A percentile compares a stretch with the other conserved stretches of the same genome.
These are phyloP conservation scores for Unio pictorum DNA, from an alignment of 2,888 invertebrate species.

Conservation along the genomic window DNA sequence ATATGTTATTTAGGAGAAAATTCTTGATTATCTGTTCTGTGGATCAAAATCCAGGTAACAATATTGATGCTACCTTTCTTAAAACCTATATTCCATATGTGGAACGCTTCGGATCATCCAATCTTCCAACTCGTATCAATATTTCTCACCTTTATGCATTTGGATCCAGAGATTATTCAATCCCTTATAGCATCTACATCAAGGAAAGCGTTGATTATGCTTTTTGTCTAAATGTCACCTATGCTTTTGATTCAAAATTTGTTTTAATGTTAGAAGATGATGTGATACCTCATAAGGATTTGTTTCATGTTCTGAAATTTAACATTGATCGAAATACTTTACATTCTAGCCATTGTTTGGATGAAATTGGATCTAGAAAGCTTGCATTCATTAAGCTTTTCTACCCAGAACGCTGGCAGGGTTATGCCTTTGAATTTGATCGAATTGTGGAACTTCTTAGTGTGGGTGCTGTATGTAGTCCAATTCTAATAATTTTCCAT, in stretches of 20 bases:
- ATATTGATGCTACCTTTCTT: constrained; percentile 48
- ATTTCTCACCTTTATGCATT: constrained; percentile 8
- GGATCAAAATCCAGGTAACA: constrained; percentile 46
- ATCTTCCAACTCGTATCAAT: constrained; percentile 5
- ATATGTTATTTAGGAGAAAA: constrained; percentile 32
- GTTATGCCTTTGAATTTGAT: constrained; percentile 50
- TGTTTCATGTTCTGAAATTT: constrained; percentile 49
- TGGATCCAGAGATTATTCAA: constrained; percentile 8
- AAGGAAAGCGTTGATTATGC: constrained; percentile 67
- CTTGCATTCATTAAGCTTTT: constrained; percentile 63
- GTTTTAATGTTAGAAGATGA: constrained; percentile 67
- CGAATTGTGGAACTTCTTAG: constrained; percentile 57
- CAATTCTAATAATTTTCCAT: constrained; percentile 15
- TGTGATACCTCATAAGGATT: constrained; percentile 55
- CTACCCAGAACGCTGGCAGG: constrained; percentile 66
- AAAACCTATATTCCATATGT: constrained; percentile 40
- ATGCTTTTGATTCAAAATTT: constrained; percentile 43
- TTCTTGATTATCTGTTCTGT: constrained; percentile 62
- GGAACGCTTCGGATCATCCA: constrained; percentile 34
- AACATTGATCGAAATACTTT: constrained; percentile 15
- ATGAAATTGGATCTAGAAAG: constrained; percentile 1
- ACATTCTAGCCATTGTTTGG: constrained; percentile 9
- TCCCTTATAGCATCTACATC: constrained; percentile 12
- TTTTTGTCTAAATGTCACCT: constrained; percentile 59
- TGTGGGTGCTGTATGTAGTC: constrained; percentile 45